Conservation (phyloP, 2,888 invertebrate species). For the Drosophila greeni region DNA sequence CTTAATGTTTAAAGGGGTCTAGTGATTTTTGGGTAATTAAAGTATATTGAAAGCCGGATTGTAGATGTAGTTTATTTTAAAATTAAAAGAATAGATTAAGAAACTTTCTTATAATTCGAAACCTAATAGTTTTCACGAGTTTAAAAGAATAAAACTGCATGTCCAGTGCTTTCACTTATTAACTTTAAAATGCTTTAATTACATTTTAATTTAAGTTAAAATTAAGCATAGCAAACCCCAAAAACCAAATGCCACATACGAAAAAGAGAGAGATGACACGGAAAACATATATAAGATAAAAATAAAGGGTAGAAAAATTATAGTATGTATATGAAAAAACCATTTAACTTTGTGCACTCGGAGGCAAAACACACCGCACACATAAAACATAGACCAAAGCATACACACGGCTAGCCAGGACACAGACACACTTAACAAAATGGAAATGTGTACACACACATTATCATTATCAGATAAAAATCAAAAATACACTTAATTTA, state of each 20-base stretch:
- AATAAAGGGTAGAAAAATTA: background rate
- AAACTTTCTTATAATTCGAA: background rate
- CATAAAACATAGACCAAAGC: conserved; percentile 32
- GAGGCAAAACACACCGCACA: conserved; percentile 31
- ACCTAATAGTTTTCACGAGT: background rate
- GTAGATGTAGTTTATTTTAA: background rate
- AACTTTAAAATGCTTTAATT: background rate
- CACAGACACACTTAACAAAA: conserved; percentile 20
- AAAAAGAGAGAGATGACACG: background rate
- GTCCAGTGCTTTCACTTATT: too few relatives aligned
- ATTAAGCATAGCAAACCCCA: conserved; percentile 3
- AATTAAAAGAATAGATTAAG: background rate
- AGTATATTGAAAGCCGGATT: background rate
- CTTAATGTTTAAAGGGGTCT: background rate
- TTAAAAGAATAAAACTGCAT: too few relatives aligned
- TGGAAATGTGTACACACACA: conserved; percentile 14
- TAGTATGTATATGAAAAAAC: conserved; percentile 41
- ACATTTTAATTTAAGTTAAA: background rate
- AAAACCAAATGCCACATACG: conserved; percentile 18
- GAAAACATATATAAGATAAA: background rate
- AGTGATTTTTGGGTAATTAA: background rate
- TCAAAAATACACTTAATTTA: background rate
- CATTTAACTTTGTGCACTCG: conserved; percentile 44
- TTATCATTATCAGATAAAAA: background rate
- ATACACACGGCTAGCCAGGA: conserved; percentile 1